Percentiles rank a stretch among this genome's conserved stretches.
Conservation (phyloP, 2,888 invertebrate genomes). For the Patella depressa region DNA sequence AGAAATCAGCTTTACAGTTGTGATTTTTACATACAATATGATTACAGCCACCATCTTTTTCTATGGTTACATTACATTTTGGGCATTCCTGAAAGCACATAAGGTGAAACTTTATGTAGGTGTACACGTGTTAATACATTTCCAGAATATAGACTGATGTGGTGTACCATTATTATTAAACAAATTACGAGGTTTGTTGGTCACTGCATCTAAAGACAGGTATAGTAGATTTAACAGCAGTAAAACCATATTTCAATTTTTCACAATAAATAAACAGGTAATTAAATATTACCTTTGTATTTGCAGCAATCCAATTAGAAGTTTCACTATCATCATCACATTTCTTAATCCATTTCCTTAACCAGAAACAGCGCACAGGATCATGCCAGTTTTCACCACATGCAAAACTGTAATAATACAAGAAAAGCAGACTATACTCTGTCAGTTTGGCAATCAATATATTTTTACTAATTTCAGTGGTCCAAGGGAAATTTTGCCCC, state of each 20-base stretch:
- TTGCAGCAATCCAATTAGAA: slow-evolving; percentile 99
- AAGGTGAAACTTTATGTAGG: no score
- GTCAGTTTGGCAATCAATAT: not conserved
- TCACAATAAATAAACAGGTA: no score
- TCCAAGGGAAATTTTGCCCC: no score
- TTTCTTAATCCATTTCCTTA: slow-evolving; percentile 97
- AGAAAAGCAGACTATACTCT: slow-evolving; percentile 25
- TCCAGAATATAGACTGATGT: no score
- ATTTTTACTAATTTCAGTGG: slow-evolving; percentile 33
- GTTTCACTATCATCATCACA: slow-evolving; percentile 99
- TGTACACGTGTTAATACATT: no score
- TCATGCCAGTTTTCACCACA: slow-evolving; percentile 90
- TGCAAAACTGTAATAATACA: slow-evolving; percentile 77
- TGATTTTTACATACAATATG: slow-evolving; percentile 99
- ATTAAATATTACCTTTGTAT: slow-evolving; percentile 82
- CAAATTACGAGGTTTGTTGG: no score
- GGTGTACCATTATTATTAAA: no score
- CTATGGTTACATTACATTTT: slow-evolving; percentile 87
- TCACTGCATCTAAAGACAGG: no score
- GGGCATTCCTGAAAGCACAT: slow-evolving; percentile 84
- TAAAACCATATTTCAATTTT: no score
- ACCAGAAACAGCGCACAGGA: slow-evolving; percentile 93
- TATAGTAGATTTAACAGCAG: no score
- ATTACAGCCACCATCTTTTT: slow-evolving; percentile 95
- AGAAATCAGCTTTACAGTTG: slow-evolving; percentile 97